Conservation (phyloP, 1,140 invertebrate species). For the Bombus breviceps region DNA sequence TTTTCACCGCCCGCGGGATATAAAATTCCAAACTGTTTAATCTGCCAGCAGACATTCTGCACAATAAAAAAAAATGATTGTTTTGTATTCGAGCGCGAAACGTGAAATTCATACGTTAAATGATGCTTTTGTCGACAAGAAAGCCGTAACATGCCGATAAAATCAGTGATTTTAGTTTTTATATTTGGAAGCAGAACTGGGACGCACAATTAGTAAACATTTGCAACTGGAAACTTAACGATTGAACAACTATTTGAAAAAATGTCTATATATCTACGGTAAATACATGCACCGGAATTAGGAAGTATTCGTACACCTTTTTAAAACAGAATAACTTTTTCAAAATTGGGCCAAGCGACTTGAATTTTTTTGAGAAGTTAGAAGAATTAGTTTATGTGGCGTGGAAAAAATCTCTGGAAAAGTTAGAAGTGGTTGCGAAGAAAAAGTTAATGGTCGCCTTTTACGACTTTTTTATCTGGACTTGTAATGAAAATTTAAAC, state of each 20-base stretch:
- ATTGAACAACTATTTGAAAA: not conserved
- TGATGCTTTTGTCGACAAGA: not conserved
- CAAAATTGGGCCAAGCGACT: too few relatives aligned
- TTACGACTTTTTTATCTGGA: too few relatives aligned
- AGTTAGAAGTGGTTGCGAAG: too few relatives aligned
- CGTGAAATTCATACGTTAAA: not conserved
- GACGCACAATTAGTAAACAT: not conserved
- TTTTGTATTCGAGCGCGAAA: not conserved
- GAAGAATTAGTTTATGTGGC: too few relatives aligned
- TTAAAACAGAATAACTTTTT: too few relatives aligned
- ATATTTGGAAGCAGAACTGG: not conserved
- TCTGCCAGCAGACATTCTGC: not conserved
- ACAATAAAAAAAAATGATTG: not conserved
- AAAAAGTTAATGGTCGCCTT: too few relatives aligned
- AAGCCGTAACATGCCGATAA: not conserved
- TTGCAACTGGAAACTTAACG: not conserved
- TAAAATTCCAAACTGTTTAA: slow-evolving; percentile 13
- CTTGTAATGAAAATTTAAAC: too few relatives aligned
- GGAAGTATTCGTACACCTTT: too few relatives aligned
- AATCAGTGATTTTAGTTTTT: not conserved
- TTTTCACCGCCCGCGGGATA: not conserved
- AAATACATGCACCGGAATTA: too few relatives aligned
- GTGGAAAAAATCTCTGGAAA: too few relatives aligned
- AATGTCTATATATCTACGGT: too few relatives aligned
- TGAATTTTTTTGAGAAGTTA: too few relatives aligned